These are phyloP conservation scores for Sipha flava DNA, from an alignment of 1,140 invertebrate genomes.

Conservation along the genomic window DNA sequence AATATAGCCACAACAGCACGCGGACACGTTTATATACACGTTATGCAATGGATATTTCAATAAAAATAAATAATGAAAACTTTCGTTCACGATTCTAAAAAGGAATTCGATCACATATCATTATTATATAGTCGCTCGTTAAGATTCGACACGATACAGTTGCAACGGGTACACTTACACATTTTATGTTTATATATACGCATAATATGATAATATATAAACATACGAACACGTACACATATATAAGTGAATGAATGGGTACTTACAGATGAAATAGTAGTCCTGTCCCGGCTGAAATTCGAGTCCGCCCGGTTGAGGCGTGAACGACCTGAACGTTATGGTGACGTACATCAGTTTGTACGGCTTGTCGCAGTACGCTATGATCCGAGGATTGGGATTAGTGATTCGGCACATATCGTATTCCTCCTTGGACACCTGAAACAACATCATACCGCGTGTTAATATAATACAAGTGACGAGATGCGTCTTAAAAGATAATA, in stretches of 20 bases:
- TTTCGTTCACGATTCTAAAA: too few species aligned
- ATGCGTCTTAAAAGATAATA: neutral
- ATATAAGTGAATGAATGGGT: neutral
- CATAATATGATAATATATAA: too few species aligned
- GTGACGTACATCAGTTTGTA: slow-evolving; percentile 91
- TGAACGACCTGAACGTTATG: slow-evolving; percentile 91
- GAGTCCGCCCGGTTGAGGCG: slow-evolving; percentile 85
- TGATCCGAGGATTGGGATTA: slow-evolving; percentile 82
- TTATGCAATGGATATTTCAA: too few species aligned
- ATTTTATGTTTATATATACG: too few species aligned
- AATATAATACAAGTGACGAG: neutral
- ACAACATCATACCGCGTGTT: slow-evolving; percentile 31
- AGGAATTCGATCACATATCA: too few species aligned
- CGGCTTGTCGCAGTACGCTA: slow-evolving; percentile 92
- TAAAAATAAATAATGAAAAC: too few species aligned
- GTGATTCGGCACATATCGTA: slow-evolving; percentile 93
- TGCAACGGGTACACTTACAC: too few species aligned
- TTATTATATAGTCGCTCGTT: too few species aligned
- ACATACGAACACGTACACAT: too few species aligned
- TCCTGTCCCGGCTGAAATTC: slow-evolving; percentile 90
- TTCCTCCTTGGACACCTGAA: slow-evolving; percentile 79
- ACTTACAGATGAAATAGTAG: slow-evolving; percentile 91
- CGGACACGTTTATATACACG: too few species aligned
- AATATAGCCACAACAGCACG: too few species aligned
- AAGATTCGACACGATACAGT: too few species aligned